phyloP scores from a whole-genome alignment of 2,113 vertebrate genomes.

The Actenoides lindsayi region DNA sequence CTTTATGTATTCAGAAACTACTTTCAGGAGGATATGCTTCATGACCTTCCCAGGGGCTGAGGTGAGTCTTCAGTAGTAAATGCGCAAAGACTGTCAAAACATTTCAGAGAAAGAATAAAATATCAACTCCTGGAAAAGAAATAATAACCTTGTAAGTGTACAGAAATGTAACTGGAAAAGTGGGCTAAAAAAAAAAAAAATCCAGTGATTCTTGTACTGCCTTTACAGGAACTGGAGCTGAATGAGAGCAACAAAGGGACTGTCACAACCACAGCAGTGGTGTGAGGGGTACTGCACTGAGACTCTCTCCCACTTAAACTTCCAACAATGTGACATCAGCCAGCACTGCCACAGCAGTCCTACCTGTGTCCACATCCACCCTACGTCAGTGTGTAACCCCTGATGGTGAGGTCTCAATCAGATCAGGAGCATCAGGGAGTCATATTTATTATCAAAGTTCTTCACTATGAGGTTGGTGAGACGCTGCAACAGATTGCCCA shows the following conservation, averaged over 20 bases:
- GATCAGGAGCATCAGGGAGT: not conserved
- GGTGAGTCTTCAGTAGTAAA: not conserved
- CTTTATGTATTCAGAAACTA: not conserved
- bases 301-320: not conserved
- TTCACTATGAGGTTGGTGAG: too few species aligned
- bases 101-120: not conserved
- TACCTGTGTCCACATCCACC: not conserved
- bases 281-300: not conserved
- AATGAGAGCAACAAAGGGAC: not conserved
- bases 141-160: not conserved
- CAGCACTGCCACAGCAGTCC: not conserved
- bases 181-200: not conserved
- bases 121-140: not conserved
- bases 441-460: too few species aligned
- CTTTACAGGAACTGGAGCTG: not conserved
- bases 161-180: not conserved
- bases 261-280: accelerated
- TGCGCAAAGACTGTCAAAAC: not conserved
- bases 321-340: accelerated
- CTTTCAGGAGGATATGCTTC: not conserved
- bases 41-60: not conserved
- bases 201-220: not conserved
- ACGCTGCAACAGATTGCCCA: too few species aligned
- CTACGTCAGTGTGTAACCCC: accelerated
- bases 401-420: accelerated